Evolutionary conservation across 2,113 vertebrate genomes (phyloP).

Genomic region (Oreochromis spilurus): DNA sequence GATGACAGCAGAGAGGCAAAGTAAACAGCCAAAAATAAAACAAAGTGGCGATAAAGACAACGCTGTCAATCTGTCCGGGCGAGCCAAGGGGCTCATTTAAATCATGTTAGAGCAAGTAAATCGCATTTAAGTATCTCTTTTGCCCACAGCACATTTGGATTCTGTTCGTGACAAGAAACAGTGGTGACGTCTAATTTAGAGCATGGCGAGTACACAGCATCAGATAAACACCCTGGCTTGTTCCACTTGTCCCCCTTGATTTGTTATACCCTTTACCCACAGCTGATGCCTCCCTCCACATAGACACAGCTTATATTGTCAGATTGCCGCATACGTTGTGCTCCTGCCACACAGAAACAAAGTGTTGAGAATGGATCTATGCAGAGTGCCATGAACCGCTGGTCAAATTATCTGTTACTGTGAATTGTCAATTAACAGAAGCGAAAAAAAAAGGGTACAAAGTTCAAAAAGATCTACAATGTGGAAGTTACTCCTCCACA

Average conservation of each 20-base stretch:
- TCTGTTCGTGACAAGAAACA: constrained; percentile 36
- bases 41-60: constrained; percentile 49
- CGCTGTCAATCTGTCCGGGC: constrained; percentile 51
- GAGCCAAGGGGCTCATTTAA: constrained; percentile 53
- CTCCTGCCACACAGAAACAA: neutral
- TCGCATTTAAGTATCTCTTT: constrained; percentile 47
- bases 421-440: neutral
- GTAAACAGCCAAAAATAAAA: constrained; percentile 73
- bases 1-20: constrained; percentile 58
- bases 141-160: constrained; percentile 34
- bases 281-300: neutral
- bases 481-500: neutral
- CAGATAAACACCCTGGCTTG: constrained; percentile 60
- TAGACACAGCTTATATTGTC: neutral
- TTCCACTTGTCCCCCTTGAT: constrained; percentile 59
- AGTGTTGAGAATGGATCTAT: neutral
- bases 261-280: constrained; percentile 37
- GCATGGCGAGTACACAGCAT: constrained; percentile 25
- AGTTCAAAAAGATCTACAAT: neutral
- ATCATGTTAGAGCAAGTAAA: constrained; percentile 39
- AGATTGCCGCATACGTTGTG: fast-evolving
- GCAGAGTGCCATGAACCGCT: neutral
- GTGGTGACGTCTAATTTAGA: constrained; percentile 50
- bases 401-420: neutral
- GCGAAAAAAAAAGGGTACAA: neutral